Base-by-base conservation (phyloP, 2,888 invertebrate genomes). In the Dioctria linearis region DNA sequence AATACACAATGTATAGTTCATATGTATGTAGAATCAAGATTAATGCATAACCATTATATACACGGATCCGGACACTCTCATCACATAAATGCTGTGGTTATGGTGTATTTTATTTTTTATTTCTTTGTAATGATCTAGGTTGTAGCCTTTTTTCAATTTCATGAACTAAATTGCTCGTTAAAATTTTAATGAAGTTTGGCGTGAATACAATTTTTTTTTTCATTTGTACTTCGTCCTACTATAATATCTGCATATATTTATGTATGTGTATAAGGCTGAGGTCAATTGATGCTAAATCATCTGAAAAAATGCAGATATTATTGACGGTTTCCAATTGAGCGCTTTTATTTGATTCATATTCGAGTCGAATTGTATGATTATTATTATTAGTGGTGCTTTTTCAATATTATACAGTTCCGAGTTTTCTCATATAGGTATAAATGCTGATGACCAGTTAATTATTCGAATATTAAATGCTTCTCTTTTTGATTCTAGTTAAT, bases 81-180 rank as follows among this genome's bases (percentile, higher is more conserved):
- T 69, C 69, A 69, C 69, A n/a, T 69, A 69, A 69, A 69, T n/a
- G 37, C 51, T 69, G 69, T 37, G 69, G 69, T 11, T 69, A 49
- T 69, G 37, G n/a, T 69, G 51, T 69, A 67, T 67, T 65, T 65
- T 65, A 25, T 25, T 5, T 46, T 6, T 46, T 6, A 8, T 46
- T 11, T 54, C 11, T 54, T 54, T n/a, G n/a, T 4, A 54, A 54
- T 54, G 54, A 54, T n/a, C 54, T 54, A n/a, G n/a, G 25, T 49
- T 69, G 25, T 25, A 25, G 25, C 25, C 49, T 69, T 51, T 8
- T 69, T 51, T 69, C 49, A 51, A 69, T 69, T 69, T 69, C 39
- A 51, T 37, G 37, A 13, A n/a, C 25, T 69, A 69, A 69, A 69
- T 51, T 54, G 69, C 69, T 69, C 69, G 69, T 69, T 69, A 69